Conservation (phyloP, 2,113 vertebrate genomes). For the Pao palembangensis region DNA sequence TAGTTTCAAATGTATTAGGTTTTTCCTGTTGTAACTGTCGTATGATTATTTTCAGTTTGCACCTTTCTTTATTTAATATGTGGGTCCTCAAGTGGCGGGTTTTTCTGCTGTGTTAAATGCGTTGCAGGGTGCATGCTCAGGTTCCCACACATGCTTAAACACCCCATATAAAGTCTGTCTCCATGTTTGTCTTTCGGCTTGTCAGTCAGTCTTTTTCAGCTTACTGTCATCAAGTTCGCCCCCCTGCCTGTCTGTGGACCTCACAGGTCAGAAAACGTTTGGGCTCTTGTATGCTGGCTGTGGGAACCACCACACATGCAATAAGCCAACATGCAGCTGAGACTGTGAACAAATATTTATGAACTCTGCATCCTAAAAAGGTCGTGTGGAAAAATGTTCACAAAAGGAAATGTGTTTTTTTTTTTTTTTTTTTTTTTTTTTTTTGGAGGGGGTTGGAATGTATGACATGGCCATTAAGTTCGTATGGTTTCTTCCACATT, state of each 20-base stretch:
- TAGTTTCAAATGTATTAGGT: too few species aligned
- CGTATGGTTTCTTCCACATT: neutral
- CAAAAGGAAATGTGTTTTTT: neutral
- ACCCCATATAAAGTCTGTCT: neutral
- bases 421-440: too few species aligned
- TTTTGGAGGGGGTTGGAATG: slow-evolving; percentile 35
- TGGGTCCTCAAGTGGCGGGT: too few species aligned
- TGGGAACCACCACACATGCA: slow-evolving; percentile 56
- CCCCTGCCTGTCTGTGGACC: slow-evolving; percentile 41
- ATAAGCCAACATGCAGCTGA: slow-evolving; percentile 30
- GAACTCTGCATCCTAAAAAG: slow-evolving; percentile 61
- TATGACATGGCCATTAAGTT: slow-evolving; percentile 39
- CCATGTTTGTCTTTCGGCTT: slow-evolving; percentile 30
- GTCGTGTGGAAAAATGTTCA: slow-evolving; percentile 31
- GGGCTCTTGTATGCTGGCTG: slow-evolving; percentile 41
- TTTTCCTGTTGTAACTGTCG: too few species aligned
- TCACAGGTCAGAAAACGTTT: slow-evolving; percentile 47
- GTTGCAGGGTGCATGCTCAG: too few species aligned
- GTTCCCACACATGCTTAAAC: neutral
- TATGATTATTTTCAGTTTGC: too few species aligned
- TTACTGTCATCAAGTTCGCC: slow-evolving; percentile 41
- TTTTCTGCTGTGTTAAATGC: too few species aligned
- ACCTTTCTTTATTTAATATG: too few species aligned
- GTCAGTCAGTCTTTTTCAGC: slow-evolving; percentile 45
- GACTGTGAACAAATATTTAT: slow-evolving; percentile 3